A percentile compares a stretch with the other conserved stretches of the same genome.
These are phyloP conservation scores for Battus philenor DNA, from an alignment of 1,140 invertebrate species.

Conservation along the genomic window DNA sequence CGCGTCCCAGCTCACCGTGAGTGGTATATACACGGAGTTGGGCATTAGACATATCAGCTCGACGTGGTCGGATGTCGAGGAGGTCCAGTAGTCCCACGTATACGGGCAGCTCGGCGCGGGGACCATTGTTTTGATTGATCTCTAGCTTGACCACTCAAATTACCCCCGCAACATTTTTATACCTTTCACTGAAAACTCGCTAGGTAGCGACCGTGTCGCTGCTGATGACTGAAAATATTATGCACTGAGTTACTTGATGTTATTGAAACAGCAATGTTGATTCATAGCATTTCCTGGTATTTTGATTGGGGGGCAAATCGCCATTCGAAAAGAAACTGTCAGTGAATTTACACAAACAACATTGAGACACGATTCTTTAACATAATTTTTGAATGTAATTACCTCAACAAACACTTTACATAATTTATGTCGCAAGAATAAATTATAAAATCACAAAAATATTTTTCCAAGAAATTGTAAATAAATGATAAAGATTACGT, in stretches of 20 bases:
- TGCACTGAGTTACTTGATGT: conserved; percentile 45
- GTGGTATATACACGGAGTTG: conserved; percentile 86
- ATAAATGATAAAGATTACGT: conserved; percentile 73
- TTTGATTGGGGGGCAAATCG: conserved; percentile 67
- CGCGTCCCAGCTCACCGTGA: conserved; percentile 82
- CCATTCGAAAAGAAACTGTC: conserved; percentile 69
- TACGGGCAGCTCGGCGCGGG: conserved; percentile 78
- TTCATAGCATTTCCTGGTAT: conserved; percentile 76
- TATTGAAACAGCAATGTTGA: conserved; percentile 61
- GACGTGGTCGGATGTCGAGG: conserved; percentile 78
- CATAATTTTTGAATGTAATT: conserved; percentile 29
- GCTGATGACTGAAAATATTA: conserved; percentile 55
- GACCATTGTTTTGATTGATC: conserved; percentile 77
- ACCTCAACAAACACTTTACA: conserved; percentile 48
- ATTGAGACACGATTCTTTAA: conserved; percentile 30
- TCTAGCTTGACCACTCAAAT: conserved; percentile 42
- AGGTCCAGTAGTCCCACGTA: conserved; percentile 80
- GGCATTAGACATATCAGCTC: conserved; percentile 90
- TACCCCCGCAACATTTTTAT: conserved; percentile 58
- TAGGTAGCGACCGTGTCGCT: conserved; percentile 43
- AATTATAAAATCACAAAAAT: conserved; percentile 37
- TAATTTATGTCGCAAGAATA: conserved; percentile 37
- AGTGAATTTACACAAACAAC: conserved; percentile 64
- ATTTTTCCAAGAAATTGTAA: conserved; percentile 63
- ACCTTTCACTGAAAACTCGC: conserved; percentile 48